These are phyloP conservation scores for Centrocercus urophasianus DNA, from an alignment of 2,113 vertebrate species.

Conservation along the genomic window DNA sequence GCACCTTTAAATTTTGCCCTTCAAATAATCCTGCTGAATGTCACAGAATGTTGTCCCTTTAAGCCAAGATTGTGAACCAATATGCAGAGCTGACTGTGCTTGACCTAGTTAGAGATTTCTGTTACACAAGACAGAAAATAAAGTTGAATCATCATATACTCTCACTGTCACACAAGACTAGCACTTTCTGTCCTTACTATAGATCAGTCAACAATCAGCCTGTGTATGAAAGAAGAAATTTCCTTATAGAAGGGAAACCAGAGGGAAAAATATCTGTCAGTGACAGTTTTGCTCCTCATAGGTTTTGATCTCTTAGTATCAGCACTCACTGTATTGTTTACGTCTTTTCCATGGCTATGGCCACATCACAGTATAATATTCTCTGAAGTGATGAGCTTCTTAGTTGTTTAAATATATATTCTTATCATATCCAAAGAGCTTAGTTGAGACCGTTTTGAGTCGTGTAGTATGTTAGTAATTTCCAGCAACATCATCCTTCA, in stretches of 20 bases:
- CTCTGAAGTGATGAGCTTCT: background rate
- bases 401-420: background rate
- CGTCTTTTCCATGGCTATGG: background rate
- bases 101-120: constrained; percentile 33
- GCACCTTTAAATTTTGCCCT: constrained; percentile 33
- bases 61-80: constrained; percentile 7
- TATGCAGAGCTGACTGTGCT: background rate
- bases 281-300: background rate
- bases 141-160: background rate
- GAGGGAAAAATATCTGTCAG: background rate
- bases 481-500: background rate
- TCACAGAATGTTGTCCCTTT: constrained; percentile 1
- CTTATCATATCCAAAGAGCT: background rate
- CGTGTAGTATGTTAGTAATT: background rate
- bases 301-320: background rate
- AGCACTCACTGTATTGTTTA: background rate
- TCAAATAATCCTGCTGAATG: constrained; percentile 13
- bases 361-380: background rate
- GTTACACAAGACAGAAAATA: background rate
- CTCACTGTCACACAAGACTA: background rate
- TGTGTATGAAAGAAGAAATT: background rate
- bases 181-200: background rate
- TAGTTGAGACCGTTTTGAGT: background rate
- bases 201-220: background rate
- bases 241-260: background rate